Evolutionary conservation across 2,888 invertebrate species (phyloP).

Genomic region (Pardosa pseudoannulata): DNA sequence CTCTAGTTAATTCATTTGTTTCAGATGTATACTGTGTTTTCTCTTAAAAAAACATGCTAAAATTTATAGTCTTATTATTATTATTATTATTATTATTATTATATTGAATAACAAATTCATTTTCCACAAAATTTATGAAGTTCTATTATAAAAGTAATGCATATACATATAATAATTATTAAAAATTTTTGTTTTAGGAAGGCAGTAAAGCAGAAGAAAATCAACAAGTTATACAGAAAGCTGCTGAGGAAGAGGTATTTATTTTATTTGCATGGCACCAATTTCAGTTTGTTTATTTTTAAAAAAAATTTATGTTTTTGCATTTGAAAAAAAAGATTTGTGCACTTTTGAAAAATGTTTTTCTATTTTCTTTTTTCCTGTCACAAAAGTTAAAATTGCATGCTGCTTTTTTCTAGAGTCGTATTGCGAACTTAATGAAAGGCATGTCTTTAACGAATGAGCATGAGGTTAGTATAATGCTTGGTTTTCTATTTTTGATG

Average conservation of each 20-base stretch:
- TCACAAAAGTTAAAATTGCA: constrained; percentile 34
- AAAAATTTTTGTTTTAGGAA: constrained; percentile 44
- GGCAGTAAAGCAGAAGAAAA: constrained; percentile 38
- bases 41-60: too few relatives aligned
- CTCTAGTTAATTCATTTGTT: too few relatives aligned
- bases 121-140: too few relatives aligned
- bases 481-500: not conserved
- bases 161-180: too few relatives aligned
- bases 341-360: not conserved
- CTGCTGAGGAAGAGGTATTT: constrained; percentile 61
- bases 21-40: too few relatives aligned
- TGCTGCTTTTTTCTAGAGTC: constrained; percentile 74
- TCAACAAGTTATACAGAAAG: constrained; percentile 38
- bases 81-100: too few relatives aligned
- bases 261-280: not conserved
- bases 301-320: not conserved
- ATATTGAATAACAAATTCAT: too few relatives aligned
- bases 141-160: too few relatives aligned
- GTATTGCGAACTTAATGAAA: constrained; percentile 77
- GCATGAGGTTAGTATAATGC: constrained; percentile 76
- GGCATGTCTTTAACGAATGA: constrained; percentile 77
- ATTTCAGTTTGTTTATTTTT: not conserved
- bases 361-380: not conserved
- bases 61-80: too few relatives aligned
- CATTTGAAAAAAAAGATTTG: not conserved